Percentiles rank a stretch among this genome's conserved stretches.
Conservation (phyloP, 2,113 vertebrate species). For the Micromys minutus region DNA sequence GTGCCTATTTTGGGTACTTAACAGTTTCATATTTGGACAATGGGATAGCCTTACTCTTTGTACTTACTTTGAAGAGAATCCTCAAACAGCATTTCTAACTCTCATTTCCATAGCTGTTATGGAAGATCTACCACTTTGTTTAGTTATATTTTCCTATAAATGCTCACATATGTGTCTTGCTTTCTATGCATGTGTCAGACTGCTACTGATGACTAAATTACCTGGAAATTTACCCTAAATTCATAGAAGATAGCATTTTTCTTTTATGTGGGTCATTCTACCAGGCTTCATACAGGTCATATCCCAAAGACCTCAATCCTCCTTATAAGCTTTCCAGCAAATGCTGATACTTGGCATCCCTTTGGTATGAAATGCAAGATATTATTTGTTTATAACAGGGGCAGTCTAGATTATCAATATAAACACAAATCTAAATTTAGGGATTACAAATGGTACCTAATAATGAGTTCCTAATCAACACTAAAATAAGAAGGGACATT, state of each 20-base stretch:
- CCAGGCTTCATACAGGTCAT: not conserved
- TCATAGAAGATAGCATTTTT: conserved; percentile 22
- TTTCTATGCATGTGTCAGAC: conserved; percentile 47
- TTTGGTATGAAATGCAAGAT: not conserved
- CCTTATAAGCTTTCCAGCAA: conserved; percentile 10
- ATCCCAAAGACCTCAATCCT: not conserved
- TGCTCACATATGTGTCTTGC: conserved; percentile 37
- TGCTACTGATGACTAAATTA: conserved; percentile 11
- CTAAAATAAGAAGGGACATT: conserved; percentile 20
- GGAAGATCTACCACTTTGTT: conserved; percentile 20
- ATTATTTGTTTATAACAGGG: not conserved
- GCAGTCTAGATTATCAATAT: conserved; percentile 29
- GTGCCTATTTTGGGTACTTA: conserved; percentile 59
- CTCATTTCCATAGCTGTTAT: not conserved
- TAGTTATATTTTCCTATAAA: conserved; percentile 55
- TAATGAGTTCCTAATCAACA: conserved; percentile 5
- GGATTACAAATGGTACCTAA: not conserved
- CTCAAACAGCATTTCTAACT: conserved; percentile 32
- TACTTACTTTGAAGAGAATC: conserved; percentile 50
- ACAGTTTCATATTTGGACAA: conserved; percentile 19
- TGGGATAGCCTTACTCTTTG: conserved; percentile 48
- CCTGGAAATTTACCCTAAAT: not conserved
- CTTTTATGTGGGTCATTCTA: conserved; percentile 29
- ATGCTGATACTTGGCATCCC: not conserved
- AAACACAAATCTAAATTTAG: conserved; percentile 40